Evolutionary conservation across 2,888 invertebrate species (phyloP).

Genomic region (Caenorhabditis sinica): DNA sequence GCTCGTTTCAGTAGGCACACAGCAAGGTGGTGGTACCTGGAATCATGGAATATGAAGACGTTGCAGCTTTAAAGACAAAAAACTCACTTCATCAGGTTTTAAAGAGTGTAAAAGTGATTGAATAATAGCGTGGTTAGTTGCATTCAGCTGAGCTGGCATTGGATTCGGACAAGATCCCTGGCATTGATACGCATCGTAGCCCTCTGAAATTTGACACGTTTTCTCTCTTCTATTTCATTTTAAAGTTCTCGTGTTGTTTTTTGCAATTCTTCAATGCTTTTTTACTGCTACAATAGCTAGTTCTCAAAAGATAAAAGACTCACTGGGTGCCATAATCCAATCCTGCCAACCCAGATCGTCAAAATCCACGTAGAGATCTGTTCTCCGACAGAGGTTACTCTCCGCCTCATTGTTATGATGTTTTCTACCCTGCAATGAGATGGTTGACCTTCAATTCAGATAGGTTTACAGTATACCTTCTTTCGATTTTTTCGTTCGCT

Average conservation of each 20-base stretch:
- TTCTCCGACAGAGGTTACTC: conserved; percentile 88
- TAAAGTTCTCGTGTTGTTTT: conserved; percentile 10
- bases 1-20: conserved; percentile 95
- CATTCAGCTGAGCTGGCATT: conserved; percentile 93
- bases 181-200: conserved; percentile 93
- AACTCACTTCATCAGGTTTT: conserved; percentile 87
- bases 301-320: conserved; percentile 25
- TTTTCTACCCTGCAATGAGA: conserved; percentile 55
- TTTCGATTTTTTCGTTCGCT: conserved; percentile 70
- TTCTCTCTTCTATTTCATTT: conserved; percentile 10
- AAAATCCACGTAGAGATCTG: conserved; percentile 95
- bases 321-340: conserved; percentile 87
- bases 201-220: conserved; percentile 72
- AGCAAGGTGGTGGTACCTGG: conserved; percentile 95
- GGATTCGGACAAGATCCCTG: conserved; percentile 96
- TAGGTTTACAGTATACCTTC: conserved; percentile 37
- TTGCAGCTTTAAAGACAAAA: not conserved
- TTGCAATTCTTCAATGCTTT: not conserved
- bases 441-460: not conserved
- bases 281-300: not conserved
- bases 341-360: conserved; percentile 97
- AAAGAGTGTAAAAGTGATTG: conserved; percentile 96
- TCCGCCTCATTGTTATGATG: conserved; percentile 66
- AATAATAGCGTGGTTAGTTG: conserved; percentile 98
- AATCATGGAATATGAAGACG: not conserved